Evolutionary conservation across 1,140 invertebrate genomes (phyloP), one percentile per base, ranked within the genome.

Genomic region (Lordiphosa stackelbergi): DNA sequence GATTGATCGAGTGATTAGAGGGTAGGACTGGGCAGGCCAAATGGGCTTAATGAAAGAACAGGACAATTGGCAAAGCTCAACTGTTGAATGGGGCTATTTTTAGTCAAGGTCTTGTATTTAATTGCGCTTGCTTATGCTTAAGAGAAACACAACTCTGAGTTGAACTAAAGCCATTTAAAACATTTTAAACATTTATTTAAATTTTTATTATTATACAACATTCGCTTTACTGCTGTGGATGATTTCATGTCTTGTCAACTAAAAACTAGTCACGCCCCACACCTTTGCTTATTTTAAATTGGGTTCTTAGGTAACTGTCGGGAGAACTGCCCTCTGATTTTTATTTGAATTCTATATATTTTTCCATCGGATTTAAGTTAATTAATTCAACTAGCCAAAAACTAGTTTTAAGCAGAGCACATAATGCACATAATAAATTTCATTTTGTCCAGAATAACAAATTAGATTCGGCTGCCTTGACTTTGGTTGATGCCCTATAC

Each of bases 401-500:
- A 79, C 74, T 81, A 79, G 74, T 81, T 79, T 69, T 55, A 45
- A 62, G 52, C 10, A 28, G 38, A 60, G 10, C 37, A 13, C 57
- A 47, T 64, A 75, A 79, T 75, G 71, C 61, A 71, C 60, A 54
- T 71, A 48, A 81, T 79, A 75, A 75, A 81, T 81, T 71, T 41
- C 42, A 34, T 70, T 81, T 81, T 54, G 61, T 38, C 40, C 49
- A 59, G 8, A 36, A 46, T 36, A 24, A 31, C 41, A 62, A 57
- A 10, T 52, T 16, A 48, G 46, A 16, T 28, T 28, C 10, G 12
- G 22, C 8, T 37, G 38, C 11, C 6, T 31, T 5, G 28, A 31
- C 28, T 31, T 31, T 7, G 6, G 0, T 8, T 31, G 7, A 31
- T 31, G 28, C 28, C 5, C 24, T 28, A 6, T 7, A 5, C 5